Evolutionary conservation across 2,888 invertebrate species (phyloP).

Genomic region (Aleiodes alternator): DNA sequence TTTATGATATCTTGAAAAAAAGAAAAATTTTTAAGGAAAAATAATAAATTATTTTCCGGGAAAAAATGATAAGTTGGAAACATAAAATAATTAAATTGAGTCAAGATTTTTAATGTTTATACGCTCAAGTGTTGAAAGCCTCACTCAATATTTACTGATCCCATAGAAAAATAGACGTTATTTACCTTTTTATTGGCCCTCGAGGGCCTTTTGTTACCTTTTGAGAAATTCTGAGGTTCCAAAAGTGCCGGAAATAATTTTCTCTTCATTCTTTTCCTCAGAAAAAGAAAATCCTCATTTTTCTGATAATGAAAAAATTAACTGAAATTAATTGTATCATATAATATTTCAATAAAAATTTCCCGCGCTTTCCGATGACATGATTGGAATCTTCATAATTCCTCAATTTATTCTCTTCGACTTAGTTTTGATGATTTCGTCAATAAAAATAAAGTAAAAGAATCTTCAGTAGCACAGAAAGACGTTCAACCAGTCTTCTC

Average conservation of each 20-base stretch:
- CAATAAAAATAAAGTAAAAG: constrained; percentile 1
- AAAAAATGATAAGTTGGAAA: too few relatives aligned
- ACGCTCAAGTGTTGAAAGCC: not conserved
- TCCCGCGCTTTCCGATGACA: too few relatives aligned
- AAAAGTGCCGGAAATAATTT: too few relatives aligned
- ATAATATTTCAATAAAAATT: too few relatives aligned
- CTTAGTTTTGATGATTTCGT: not conserved
- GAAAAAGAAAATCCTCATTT: too few relatives aligned
- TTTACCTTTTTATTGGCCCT: constrained; percentile 4
- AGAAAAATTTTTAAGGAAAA: not conserved
- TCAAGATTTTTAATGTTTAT: not conserved
- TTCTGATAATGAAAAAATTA: too few relatives aligned
- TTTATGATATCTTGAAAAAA: too few relatives aligned
- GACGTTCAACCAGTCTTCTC: constrained; percentile 14
- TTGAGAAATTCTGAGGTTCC: constrained; percentile 6
- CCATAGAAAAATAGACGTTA: not conserved
- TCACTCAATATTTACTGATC: constrained; percentile 28
- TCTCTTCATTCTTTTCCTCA: too few relatives aligned
- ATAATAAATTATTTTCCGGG: not conserved
- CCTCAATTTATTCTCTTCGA: too few relatives aligned
- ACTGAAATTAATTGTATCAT: too few relatives aligned
- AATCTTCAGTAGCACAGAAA: not conserved
- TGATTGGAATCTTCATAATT: too few relatives aligned
- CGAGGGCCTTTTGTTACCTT: constrained; percentile 8
- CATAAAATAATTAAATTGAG: constrained; percentile 1